These are phyloP conservation scores for Frieseomelitta varia DNA, from an alignment of 1,140 invertebrate species.

Conservation along the genomic window DNA sequence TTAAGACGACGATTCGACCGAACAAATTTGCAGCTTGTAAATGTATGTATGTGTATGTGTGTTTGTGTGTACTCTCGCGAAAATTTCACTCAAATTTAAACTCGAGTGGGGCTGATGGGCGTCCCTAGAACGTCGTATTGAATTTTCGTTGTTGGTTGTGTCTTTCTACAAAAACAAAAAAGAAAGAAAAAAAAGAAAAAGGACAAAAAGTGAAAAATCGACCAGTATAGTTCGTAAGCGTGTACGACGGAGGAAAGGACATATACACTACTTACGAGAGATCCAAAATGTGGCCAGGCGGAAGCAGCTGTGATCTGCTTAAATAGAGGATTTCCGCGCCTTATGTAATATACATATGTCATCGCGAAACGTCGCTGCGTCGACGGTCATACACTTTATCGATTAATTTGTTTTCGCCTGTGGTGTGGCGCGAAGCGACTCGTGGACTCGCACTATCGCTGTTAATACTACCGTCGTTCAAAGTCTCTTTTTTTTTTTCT, in stretches of 20 bases:
- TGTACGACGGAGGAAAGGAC: neutral
- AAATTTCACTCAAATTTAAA: neutral
- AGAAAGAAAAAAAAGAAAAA: neutral
- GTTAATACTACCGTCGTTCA: neutral
- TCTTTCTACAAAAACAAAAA: neutral
- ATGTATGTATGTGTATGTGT: neutral
- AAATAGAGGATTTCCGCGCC: constrained; percentile 39
- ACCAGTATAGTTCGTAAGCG: constrained; percentile 36
- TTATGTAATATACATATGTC: constrained; percentile 34
- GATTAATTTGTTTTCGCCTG: constrained; percentile 12
- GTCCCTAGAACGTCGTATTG: neutral
- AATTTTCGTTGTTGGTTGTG: neutral
- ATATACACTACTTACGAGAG: constrained; percentile 12
- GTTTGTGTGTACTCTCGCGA: neutral
- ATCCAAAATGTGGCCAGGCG: constrained; percentile 39
- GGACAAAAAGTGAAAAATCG: neutral
- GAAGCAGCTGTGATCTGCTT: constrained; percentile 44
- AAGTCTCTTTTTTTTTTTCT: no score
- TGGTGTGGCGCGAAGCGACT: constrained; percentile 7
- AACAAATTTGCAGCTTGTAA: neutral
- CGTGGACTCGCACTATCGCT: neutral
- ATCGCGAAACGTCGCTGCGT: constrained; percentile 26
- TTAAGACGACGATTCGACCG: neutral
- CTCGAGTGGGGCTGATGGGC: neutral
- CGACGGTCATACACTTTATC: constrained; percentile 1